These are phyloP conservation scores for Liodrosophila aerea DNA, from an alignment of 2,888 invertebrate species.

Conservation along the genomic window DNA sequence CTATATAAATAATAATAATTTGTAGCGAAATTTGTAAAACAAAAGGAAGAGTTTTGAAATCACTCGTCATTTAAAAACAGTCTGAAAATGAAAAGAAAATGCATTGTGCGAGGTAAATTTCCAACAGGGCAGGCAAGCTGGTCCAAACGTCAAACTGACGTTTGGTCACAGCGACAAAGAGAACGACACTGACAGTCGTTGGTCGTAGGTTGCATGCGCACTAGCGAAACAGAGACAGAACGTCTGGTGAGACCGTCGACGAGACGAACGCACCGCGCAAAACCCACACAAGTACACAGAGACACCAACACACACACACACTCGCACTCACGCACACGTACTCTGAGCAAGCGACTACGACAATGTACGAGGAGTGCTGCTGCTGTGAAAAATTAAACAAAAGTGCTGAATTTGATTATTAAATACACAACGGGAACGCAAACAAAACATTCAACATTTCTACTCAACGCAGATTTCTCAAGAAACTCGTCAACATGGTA, in stretches of 20 bases:
- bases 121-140: conserved; percentile 46
- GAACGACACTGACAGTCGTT: conserved; percentile 63
- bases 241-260: conserved; percentile 66
- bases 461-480: conserved; percentile 59
- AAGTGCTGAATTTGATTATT: conserved; percentile 48
- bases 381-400: conserved; percentile 66
- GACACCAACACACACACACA: conserved; percentile 20
- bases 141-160: conserved; percentile 67
- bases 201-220: conserved; percentile 35
- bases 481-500: conserved; percentile 71
- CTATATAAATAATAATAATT: too few species aligned
- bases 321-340: conserved; percentile 9
- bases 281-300: conserved; percentile 37
- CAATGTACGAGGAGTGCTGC: conserved; percentile 61
- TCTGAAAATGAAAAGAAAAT: too few species aligned
- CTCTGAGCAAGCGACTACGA: conserved; percentile 60
- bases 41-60: too few species aligned
- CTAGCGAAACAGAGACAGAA: conserved; percentile 53
- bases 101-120: conserved; percentile 37
- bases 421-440: conserved; percentile 22
- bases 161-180: conserved; percentile 65
- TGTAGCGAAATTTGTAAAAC: too few species aligned
- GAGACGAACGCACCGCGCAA: conserved; percentile 58
- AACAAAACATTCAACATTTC: conserved; percentile 64
- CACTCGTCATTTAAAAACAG: too few species aligned